These are phyloP conservation scores for Anthonomus grandis DNA, from an alignment of 1,140 invertebrate species.

Conservation along the genomic window DNA sequence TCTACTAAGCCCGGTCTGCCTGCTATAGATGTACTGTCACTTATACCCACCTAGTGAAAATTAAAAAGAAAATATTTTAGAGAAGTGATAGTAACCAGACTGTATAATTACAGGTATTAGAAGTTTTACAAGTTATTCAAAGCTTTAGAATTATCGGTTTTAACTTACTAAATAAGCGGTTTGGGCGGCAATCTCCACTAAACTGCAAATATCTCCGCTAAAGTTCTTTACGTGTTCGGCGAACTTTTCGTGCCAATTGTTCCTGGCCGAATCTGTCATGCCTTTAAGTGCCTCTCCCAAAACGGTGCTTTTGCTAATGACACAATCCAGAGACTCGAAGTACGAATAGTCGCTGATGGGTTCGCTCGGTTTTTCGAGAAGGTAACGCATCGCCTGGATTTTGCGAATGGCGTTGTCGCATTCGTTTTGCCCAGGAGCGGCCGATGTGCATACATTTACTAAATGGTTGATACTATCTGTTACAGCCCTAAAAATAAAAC, in stretches of 20 bases:
- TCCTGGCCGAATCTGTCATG: conserved; percentile 89
- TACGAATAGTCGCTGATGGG: conserved; percentile 87
- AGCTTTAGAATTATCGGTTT: background rate
- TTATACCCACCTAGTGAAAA: conserved; percentile 81
- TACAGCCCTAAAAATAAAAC: conserved; percentile 64
- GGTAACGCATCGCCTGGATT: conserved; percentile 79
- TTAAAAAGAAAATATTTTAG: conserved; percentile 8
- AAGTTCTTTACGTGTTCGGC: conserved; percentile 81
- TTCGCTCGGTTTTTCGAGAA: conserved; percentile 83
- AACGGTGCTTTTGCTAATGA: conserved; percentile 88
- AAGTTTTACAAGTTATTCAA: background rate
- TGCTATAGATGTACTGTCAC: conserved; percentile 87
- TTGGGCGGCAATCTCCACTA: conserved; percentile 92
- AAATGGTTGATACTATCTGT: conserved; percentile 92
- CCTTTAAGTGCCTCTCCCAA: conserved; percentile 87
- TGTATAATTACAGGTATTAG: too few species aligned
- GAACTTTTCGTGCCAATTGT: conserved; percentile 83
- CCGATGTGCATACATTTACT: conserved; percentile 78
- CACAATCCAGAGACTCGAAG: conserved; percentile 90
- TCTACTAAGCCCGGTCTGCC: conserved; percentile 89
- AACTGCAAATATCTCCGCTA: conserved; percentile 81
- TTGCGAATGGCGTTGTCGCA: conserved; percentile 94
- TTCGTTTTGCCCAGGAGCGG: conserved; percentile 88
- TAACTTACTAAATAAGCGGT: conserved; percentile 79
- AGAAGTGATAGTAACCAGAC: too few species aligned